These are phyloP conservation scores for Gadopsis marmoratus DNA, from an alignment of 2,797 vertebrate genomes.

Conservation along the genomic window DNA sequence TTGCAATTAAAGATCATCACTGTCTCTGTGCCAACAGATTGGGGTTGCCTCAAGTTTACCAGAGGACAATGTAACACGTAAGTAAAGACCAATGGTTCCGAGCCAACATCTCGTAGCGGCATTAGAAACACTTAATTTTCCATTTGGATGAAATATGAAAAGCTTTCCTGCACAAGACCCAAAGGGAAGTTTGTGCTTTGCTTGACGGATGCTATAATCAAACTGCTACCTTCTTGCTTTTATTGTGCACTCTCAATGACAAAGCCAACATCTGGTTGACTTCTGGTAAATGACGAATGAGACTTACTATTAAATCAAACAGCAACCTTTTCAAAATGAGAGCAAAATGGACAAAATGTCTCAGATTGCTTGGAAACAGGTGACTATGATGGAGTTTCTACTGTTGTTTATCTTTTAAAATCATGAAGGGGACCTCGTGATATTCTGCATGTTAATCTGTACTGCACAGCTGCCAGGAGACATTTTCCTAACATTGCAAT, in stretches of 20 bases:
- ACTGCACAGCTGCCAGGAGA: not conserved
- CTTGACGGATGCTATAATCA: slow-evolving; percentile 19
- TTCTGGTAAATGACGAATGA: slow-evolving; percentile 11
- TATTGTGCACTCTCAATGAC: slow-evolving; percentile 28
- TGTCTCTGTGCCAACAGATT: slow-evolving; percentile 43
- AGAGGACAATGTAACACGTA: slow-evolving; percentile 45
- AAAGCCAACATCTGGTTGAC: slow-evolving; percentile 32
- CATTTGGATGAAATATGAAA: slow-evolving; percentile 53
- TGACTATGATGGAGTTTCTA: not conserved
- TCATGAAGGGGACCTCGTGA: not conserved
- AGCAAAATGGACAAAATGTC: not conserved
- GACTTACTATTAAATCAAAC: slow-evolving; percentile 12
- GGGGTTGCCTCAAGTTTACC: slow-evolving; percentile 49
- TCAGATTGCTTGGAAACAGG: not conserved
- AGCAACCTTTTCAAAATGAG: slow-evolving; percentile 9
- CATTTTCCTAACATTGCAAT: not conserved
- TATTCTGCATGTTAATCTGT: not conserved
- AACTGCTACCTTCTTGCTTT: slow-evolving; percentile 27
- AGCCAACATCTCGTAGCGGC: slow-evolving; percentile 43
- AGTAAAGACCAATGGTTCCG: slow-evolving; percentile 33
- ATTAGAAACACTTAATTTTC: slow-evolving; percentile 52
- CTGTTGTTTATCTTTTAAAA: not conserved
- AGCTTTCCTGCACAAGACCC: slow-evolving; percentile 2
- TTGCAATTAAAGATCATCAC: slow-evolving; percentile 43
- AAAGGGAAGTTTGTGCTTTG: slow-evolving; percentile 33